Evolutionary conservation across 2,113 vertebrate genomes (phyloP), one percentile per base, ranked within the genome.

Genomic region (Daboia siamensis): DNA sequence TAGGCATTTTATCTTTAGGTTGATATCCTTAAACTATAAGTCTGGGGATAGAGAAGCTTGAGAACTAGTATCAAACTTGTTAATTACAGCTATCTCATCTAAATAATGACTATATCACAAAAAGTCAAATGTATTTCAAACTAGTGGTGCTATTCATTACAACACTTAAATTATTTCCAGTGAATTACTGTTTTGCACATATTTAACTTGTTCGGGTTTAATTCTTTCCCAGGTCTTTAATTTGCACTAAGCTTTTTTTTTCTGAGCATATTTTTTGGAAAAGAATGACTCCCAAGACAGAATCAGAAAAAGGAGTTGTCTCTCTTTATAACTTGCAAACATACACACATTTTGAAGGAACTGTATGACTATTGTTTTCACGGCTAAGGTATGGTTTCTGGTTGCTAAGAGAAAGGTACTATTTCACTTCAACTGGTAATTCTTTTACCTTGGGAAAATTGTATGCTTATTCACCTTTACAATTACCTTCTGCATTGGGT

Each of bases 1-100:
- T 61, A 23, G 55, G 56, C 92, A 64, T 85, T 86, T 33, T 92
- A 90, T 92, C 54, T 90, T 59, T 52, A 92, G 88, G 74, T 90
- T 80, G 44, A 57, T 90, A 17, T 84, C 24, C 56, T 64, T 90
- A 26, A 92, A 90, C 4, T 51, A 33, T 46, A 92, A 59, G 6
- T 46, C 26, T 89, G 26, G 51, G 26, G 54, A 84, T 1, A 17
- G 26, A 90, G 55, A 92, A 56, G 26, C 46, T 23, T 7, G 54
- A 92, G 13, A 52, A 69, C 26, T n/a, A 89, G 69, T 33, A n/a
- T 59, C 88, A 90, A 20, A 29, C 74, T 85, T 86, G n/a, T 44
- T 86, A 59, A 64, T 89, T 4, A 86, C 21, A 59, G 54, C 8
- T 80, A 51, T 54, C 29, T 92, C 9, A 29, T 64, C 84, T 44